A percentile compares a stretch with the other conserved stretches of the same genome.
These are phyloP conservation scores for Drosophila mojavensis DNA, from an alignment of 1,140 invertebrate species.

Conservation along the genomic window DNA sequence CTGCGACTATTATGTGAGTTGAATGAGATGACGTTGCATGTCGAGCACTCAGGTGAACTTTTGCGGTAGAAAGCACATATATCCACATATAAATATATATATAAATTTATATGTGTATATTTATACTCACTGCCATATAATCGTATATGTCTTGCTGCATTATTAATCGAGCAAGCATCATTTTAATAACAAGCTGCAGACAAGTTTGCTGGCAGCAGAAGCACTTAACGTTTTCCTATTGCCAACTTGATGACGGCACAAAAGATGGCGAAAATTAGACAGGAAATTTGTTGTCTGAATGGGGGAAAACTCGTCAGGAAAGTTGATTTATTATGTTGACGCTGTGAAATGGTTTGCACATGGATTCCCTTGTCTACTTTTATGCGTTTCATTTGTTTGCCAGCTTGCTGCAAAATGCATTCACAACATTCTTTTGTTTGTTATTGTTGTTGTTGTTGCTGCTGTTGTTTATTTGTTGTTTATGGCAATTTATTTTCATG, in stretches of 20 bases:
- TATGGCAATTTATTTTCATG: slow-evolving; percentile 44
- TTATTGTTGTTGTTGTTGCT: neutral
- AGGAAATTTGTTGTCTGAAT: slow-evolving; percentile 57
- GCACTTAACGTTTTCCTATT: slow-evolving; percentile 35
- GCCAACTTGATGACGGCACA: slow-evolving; percentile 8
- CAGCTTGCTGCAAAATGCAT: slow-evolving; percentile 29
- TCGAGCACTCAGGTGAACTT: too few relatives aligned
- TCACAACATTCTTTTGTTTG: neutral
- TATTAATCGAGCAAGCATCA: slow-evolving; percentile 44
- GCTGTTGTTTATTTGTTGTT: slow-evolving; percentile 14
- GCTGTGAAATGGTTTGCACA: slow-evolving; percentile 57
- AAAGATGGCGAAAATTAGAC: slow-evolving; percentile 51
- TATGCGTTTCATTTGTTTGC: slow-evolving; percentile 52
- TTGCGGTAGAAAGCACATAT: neutral
- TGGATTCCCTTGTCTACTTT: slow-evolving; percentile 55
- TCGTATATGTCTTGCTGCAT: slow-evolving; percentile 24
- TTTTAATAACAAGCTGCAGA: slow-evolving; percentile 41
- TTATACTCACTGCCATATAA: too few relatives aligned
- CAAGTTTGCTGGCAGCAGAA: slow-evolving; percentile 7
- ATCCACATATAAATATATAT: neutral
- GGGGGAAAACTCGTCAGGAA: slow-evolving; percentile 16
- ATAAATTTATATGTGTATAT: slow-evolving; percentile 1
- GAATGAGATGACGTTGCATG: too few relatives aligned
- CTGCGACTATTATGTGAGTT: too few relatives aligned
- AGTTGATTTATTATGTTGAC: slow-evolving; percentile 66